These are phyloP conservation scores for Myanophis thanlyinensis DNA, from an alignment of 2,113 vertebrate genomes.

Conservation along the genomic window DNA sequence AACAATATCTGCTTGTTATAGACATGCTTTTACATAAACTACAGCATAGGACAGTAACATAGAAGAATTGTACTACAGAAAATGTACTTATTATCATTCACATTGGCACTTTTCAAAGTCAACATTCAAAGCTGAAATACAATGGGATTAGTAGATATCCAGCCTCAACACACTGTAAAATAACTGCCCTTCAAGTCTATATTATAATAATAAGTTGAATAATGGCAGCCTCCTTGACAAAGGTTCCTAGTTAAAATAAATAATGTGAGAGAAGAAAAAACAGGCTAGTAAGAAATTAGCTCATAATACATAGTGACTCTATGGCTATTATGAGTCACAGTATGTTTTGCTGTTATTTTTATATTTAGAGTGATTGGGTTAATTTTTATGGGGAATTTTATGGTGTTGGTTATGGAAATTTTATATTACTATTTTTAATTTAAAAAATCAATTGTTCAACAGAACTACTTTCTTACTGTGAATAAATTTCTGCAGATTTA, in stretches of 20 bases:
- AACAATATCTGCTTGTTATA: neutral
- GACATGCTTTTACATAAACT: constrained; percentile 41
- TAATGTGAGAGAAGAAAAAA: neutral
- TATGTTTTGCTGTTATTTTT: neutral
- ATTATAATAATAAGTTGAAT: neutral
- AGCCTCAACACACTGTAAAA: constrained; percentile 34
- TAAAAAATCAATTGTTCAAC: too few relatives aligned
- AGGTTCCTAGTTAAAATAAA: neutral
- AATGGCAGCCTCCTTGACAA: constrained; percentile 34
- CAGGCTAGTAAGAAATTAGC: neutral
- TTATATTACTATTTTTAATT: neutral
- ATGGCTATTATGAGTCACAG: neutral
- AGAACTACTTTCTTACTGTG: neutral
- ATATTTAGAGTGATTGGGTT: neutral
- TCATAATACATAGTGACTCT: neutral
- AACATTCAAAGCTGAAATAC: constrained; percentile 24
- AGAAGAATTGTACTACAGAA: neutral
- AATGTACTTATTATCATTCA: constrained; percentile 29
- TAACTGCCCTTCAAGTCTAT: constrained; percentile 33
- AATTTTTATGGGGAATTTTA: neutral
- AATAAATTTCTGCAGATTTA: neutral
- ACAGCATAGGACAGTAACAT: constrained; percentile 19
- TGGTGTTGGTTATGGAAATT: neutral
- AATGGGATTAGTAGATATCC: constrained; percentile 41
- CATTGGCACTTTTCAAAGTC: constrained; percentile 25